These are phyloP conservation scores for Columba janthina DNA, from an alignment of 2,113 vertebrate species.

Conservation along the genomic window DNA sequence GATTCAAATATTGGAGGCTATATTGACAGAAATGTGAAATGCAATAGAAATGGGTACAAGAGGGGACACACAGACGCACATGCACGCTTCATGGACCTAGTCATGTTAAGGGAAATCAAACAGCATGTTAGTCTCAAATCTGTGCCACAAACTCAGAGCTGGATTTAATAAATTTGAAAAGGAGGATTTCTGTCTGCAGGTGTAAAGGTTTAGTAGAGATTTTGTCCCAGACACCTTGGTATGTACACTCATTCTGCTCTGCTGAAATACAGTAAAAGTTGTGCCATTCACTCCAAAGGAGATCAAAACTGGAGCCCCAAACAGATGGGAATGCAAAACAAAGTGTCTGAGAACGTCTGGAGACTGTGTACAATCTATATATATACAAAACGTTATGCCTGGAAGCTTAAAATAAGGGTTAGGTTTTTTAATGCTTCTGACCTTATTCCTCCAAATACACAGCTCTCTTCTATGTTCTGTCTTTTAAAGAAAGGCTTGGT, in stretches of 20 bases:
- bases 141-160: conserved; percentile 6
- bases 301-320: background rate
- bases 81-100: conserved; percentile 55
- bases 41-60: conserved; percentile 59
- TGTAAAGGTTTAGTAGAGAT: background rate
- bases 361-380: background rate
- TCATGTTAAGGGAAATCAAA: conserved; percentile 67
- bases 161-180: conserved; percentile 22
- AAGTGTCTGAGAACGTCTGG: background rate
- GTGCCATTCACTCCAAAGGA: background rate
- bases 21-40: conserved; percentile 75
- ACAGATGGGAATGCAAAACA: background rate
- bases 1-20: conserved; percentile 78
- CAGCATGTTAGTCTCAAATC: conserved; percentile 37
- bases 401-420: background rate
- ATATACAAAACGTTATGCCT: background rate
- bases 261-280: background rate
- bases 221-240: background rate
- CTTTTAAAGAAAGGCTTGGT: background rate
- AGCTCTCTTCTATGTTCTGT: background rate
- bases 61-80: conserved; percentile 22
- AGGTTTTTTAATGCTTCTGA: background rate
- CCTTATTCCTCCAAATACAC: background rate
- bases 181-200: background rate
- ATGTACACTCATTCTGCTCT: background rate